phyloP scores from a whole-genome alignment of 23 tunicate genomes.

The Botrylloides violaceus region DNA sequence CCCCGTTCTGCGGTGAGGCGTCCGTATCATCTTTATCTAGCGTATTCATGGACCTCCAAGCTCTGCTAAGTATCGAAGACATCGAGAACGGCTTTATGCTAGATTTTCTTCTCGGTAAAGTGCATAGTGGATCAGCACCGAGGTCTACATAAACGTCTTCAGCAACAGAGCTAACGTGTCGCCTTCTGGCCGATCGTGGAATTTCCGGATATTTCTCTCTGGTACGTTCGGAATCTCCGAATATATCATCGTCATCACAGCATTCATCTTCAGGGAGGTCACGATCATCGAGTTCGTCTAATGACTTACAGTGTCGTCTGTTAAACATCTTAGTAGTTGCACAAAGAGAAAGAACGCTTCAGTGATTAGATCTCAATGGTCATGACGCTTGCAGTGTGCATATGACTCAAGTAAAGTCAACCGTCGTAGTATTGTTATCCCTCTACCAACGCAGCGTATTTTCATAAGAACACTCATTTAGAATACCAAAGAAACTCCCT shows the following conservation, averaged over 20 bases:
- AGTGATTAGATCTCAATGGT: too few species aligned
- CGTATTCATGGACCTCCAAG: conserved; percentile 40
- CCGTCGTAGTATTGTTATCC: too few species aligned
- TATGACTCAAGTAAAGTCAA: too few species aligned
- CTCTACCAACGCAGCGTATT: too few species aligned
- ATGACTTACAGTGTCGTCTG: conserved; percentile 41
- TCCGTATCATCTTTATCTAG: conserved; percentile 20
- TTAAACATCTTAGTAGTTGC: background rate
- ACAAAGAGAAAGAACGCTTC: too few species aligned
- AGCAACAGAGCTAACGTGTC: conserved; percentile 2
- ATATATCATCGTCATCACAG: conserved; percentile 8
- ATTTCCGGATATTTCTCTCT: conserved; percentile 12
- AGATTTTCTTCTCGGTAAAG: conserved; percentile 38
- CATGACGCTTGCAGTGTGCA: too few species aligned
- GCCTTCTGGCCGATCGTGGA: conserved; percentile 7
- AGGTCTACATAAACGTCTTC: conserved; percentile 22
- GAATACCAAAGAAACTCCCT: too few species aligned
- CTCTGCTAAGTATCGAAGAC: conserved; percentile 35
- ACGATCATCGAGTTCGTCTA: conserved; percentile 47
- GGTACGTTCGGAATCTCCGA: background rate
- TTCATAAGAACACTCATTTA: too few species aligned
- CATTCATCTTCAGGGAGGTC: background rate
- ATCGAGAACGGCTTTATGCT: conserved; percentile 34
- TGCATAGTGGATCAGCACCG: conserved; percentile 19
- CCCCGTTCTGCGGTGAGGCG: conserved; percentile 3